Conservation (phyloP, 2,797 vertebrate species). For the Ceryle rudis region DNA sequence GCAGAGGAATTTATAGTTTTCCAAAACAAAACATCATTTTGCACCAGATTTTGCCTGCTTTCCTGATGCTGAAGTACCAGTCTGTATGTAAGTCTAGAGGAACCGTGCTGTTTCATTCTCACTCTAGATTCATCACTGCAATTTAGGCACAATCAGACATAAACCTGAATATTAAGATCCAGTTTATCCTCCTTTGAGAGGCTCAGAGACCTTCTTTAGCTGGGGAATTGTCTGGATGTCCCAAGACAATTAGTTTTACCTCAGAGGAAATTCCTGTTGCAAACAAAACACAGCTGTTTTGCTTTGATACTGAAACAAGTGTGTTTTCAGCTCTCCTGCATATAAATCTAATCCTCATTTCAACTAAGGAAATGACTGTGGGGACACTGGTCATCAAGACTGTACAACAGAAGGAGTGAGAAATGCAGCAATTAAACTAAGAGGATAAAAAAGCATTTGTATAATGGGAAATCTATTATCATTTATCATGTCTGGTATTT, state of each 20-base stretch:
- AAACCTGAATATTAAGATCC: neutral
- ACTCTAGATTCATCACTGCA: neutral
- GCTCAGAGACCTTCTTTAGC: neutral
- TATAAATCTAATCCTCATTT: conserved; percentile 32
- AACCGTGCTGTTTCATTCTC: neutral
- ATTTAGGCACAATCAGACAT: neutral
- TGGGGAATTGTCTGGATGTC: neutral
- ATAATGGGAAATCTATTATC: conserved; percentile 62
- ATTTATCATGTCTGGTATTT: conserved; percentile 44
- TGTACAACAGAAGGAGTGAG: neutral
- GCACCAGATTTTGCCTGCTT: neutral
- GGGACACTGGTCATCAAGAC: conserved; percentile 47
- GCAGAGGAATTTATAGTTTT: neutral
- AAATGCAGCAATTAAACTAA: conserved; percentile 62
- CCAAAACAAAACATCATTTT: neutral
- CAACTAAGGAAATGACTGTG: conserved; percentile 34
- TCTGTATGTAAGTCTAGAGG: neutral
- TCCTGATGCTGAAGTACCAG: neutral
- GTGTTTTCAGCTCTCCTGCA: neutral
- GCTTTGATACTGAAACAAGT: neutral
- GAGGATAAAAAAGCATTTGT: conserved; percentile 51
- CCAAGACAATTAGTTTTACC: conserved; percentile 1
- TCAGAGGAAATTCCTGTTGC: neutral
- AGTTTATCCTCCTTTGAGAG: neutral
- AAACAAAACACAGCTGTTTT: conserved; percentile 18